These are phyloP conservation scores for Emydocephalus ijimae DNA, from an alignment of 2,113 vertebrate genomes.

Conservation along the genomic window DNA sequence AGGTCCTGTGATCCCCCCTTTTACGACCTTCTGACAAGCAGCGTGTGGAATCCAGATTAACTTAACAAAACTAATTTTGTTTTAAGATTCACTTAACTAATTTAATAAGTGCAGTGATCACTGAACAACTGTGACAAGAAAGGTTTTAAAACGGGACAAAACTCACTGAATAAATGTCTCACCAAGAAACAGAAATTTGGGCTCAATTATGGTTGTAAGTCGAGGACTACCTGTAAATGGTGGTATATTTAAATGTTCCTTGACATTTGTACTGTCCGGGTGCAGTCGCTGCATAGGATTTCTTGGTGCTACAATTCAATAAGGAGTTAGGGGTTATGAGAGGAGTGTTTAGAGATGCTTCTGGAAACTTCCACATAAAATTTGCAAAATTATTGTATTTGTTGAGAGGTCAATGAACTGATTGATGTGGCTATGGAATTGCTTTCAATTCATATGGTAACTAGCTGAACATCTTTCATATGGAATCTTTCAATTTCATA, in stretches of 20 bases:
- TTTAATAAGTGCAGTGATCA: no score
- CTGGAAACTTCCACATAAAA: not conserved
- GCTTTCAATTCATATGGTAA: not conserved
- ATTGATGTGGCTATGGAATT: conserved; percentile 56
- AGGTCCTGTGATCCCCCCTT: no score
- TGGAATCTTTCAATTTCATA: not conserved
- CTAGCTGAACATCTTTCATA: not conserved
- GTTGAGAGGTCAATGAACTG: conserved; percentile 54
- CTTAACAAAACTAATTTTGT: no score
- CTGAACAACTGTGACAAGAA: no score
- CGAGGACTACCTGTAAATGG: no score
- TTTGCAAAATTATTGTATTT: not conserved
- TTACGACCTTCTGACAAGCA: no score
- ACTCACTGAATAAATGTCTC: no score
- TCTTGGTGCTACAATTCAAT: not conserved
- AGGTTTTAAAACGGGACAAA: no score
- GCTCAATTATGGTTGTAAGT: no score
- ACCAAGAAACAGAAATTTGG: no score
- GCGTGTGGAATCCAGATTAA: no score
- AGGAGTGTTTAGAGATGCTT: not conserved
- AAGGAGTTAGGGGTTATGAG: not conserved
- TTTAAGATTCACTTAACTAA: no score
- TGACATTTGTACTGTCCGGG: not conserved
- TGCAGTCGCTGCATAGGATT: not conserved
- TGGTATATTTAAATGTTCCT: not conserved